Percentiles rank a stretch among this genome's conserved stretches.
Evolutionary conservation across 2,113 vertebrate genomes (phyloP).

Genomic region (Eleginops maclovinus): DNA sequence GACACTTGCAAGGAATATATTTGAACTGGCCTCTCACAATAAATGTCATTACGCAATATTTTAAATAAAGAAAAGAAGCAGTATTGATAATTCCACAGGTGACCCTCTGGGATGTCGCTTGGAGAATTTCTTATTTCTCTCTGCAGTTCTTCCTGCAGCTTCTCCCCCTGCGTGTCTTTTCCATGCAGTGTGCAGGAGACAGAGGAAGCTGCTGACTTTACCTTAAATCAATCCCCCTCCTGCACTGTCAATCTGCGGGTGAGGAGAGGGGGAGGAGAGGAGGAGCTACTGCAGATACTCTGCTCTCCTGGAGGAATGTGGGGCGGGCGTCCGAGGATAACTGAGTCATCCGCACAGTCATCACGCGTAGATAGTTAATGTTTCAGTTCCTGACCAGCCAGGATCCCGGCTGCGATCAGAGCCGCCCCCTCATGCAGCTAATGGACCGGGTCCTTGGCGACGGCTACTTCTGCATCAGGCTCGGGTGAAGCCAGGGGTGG

Average conservation of each 20-base stretch:
- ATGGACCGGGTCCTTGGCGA: conserved; percentile 77
- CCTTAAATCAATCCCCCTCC: conserved; percentile 51
- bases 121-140: conserved; percentile 5
- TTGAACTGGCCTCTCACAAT: conserved; percentile 59
- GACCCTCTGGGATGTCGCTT: conserved; percentile 20
- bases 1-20: conserved; percentile 68
- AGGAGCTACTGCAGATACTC: conserved; percentile 47
- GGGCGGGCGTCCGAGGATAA: conserved; percentile 35
- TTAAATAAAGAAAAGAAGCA: conserved; percentile 65
- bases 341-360: conserved; percentile 41
- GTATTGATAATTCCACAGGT: conserved; percentile 44
- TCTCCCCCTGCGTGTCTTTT: conserved; percentile 51
- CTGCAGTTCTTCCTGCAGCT: conserved; percentile 34
- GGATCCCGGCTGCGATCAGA: conserved; percentile 5
- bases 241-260: conserved; percentile 54
- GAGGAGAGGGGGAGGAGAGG: conserved; percentile 33
- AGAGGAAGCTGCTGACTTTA: conserved; percentile 62
- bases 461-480: conserved; percentile 68
- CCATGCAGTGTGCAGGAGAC: conserved; percentile 77
- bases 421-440: conserved; percentile 65
- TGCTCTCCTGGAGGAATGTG: conserved; percentile 38
- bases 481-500: conserved; percentile 77
- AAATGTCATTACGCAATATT: conserved; percentile 59
- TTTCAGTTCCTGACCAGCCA: conserved; percentile 53
- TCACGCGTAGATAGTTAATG: conserved; percentile 59